phyloP scores from a whole-genome alignment of 2,113 vertebrate species.

The human region DNA sequence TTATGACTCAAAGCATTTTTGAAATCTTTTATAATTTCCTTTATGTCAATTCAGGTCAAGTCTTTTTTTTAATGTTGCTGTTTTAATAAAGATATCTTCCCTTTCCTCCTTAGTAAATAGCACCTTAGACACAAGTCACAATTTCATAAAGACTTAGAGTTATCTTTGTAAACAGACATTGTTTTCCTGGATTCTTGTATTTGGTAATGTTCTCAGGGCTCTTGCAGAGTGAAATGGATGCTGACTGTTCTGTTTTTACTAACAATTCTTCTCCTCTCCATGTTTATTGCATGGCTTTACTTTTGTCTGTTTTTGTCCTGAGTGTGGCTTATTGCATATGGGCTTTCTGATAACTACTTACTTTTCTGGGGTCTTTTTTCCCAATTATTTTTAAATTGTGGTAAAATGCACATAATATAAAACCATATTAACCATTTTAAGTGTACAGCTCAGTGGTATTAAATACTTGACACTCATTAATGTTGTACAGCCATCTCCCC shows the following conservation, averaged over 20 bases:
- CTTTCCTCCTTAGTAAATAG: not conserved
- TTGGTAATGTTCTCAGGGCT: not conserved
- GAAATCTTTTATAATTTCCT: constrained; percentile 5
- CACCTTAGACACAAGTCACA: not conserved
- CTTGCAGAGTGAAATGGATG: not conserved
- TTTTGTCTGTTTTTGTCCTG: not conserved
- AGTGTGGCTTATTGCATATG: not conserved
- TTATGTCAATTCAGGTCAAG: not conserved
- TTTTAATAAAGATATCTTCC: not conserved
- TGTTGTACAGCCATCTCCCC: not conserved
- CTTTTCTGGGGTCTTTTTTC: not conserved
- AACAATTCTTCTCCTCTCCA: not conserved
- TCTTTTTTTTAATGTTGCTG: not conserved
- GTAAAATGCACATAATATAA: not conserved
- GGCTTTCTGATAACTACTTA: not conserved
- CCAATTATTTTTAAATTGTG: not conserved
- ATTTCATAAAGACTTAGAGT: not conserved
- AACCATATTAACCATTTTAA: not conserved
- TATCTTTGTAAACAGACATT: not conserved
- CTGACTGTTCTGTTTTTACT: not conserved
- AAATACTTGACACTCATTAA: not conserved
- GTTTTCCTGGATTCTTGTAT: not conserved
- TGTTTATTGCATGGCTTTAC: not conserved
- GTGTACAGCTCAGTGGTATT: not conserved
- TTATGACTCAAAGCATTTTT: not conserved